Base-by-base conservation (phyloP, 2,888 invertebrate genomes). In the Leucophenga maculata region DNA sequence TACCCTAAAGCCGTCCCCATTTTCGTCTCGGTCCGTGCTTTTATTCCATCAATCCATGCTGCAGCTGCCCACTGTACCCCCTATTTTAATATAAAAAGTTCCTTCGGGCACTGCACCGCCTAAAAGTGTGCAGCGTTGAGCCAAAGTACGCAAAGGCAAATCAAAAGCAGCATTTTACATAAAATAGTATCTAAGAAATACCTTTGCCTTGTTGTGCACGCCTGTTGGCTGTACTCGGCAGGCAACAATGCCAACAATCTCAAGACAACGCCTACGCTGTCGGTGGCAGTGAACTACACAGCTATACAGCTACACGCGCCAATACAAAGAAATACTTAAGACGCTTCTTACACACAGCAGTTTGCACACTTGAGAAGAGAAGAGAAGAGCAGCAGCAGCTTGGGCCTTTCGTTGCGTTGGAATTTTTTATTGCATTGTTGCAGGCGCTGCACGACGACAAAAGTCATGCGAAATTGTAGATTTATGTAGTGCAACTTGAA, bases 81-180 rank as follows among this genome's bases (percentile, higher is more conserved):
- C n/a, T n/a, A n/a, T n/a, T n/a, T n/a, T n/a, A 52, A n/a, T 16
- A 4, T 20, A 14, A 80, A 83, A 78, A 78, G 78, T 75, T 77
- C 73, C 77, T 39, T 39, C 1, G 1, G 8, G 8, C 3, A 8
- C 8, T 39, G 65, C 71, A 66, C 54, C 39, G 54, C 64, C 59
- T 59, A 11, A 65, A 67, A 59, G 74, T 68, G 62, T 69, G 74
- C 74, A 74, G 74, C 69, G 60, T 11, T 55, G 74, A 59, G 9
- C 52, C 69, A 69, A 73, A 48, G 52, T 44, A 69, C 62, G 62
- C 44, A 69, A n/a, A n/a, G n/a, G n/a, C 72, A 77, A 79, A 79
- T 77, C 75, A 78, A 78, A 79, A 72, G 71, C 57, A 66, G 39
- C 39, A 48, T 13, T 64, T 48, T 48, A 46, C 46, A 64, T 64